phyloP scores from a whole-genome alignment of 2,113 vertebrate genomes.

The Argyrosomus japonicus region DNA sequence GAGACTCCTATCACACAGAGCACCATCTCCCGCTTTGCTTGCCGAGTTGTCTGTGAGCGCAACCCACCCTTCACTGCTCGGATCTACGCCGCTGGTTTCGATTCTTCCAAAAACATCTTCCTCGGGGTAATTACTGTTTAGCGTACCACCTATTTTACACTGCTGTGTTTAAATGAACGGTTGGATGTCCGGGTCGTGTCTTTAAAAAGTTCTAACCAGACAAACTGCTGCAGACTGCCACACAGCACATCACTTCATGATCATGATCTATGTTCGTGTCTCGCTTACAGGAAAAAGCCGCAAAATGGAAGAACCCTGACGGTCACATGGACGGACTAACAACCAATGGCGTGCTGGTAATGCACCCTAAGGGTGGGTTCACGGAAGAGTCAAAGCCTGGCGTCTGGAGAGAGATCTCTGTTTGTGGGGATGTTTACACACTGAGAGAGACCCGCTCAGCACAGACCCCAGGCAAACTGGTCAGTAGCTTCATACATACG shows the following conservation, averaged over 20 bases:
- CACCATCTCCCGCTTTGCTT: slow-evolving; percentile 98
- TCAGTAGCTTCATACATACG: slow-evolving; percentile 78
- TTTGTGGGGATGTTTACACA: slow-evolving; percentile 97
- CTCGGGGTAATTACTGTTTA: slow-evolving; percentile 90
- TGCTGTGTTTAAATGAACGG: background rate
- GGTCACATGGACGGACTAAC: slow-evolving; percentile 99
- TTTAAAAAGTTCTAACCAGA: slow-evolving; percentile 1
- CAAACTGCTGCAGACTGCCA: slow-evolving; percentile 6
- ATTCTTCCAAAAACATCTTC: slow-evolving; percentile 99
- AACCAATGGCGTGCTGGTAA: slow-evolving; percentile 97
- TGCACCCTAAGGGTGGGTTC: slow-evolving; percentile 97
- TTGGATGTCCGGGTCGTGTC: background rate
- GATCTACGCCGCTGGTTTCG: slow-evolving; percentile 97
- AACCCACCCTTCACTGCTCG: slow-evolving; percentile 92
- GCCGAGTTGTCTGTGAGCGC: slow-evolving; percentile 95
- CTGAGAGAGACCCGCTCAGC: slow-evolving; percentile 96
- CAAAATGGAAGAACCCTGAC: slow-evolving; percentile 99
- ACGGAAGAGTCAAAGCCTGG: slow-evolving; percentile 96
- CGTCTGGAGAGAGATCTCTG: slow-evolving; percentile 97
- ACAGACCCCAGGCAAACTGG: slow-evolving; percentile 95
- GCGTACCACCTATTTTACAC: background rate
- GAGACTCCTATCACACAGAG: slow-evolving; percentile 97
- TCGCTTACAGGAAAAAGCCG: slow-evolving; percentile 93
- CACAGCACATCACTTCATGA: background rate
- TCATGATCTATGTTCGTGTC: slow-evolving; percentile 9